phyloP scores from a whole-genome alignment of 92 coral and sea anemone genomes.

The Zoanthus sociatus region DNA sequence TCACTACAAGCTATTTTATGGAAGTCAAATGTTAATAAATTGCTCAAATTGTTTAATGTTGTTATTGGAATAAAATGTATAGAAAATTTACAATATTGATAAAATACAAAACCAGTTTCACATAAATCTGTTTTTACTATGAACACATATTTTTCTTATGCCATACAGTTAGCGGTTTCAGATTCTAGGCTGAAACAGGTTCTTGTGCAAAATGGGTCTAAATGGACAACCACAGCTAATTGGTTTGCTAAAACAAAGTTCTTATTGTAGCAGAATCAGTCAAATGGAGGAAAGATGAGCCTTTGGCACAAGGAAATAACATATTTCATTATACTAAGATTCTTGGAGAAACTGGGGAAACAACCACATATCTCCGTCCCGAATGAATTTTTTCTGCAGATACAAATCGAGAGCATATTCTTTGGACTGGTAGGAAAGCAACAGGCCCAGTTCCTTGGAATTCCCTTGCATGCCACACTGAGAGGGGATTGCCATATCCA shows the following conservation, averaged over 20 bases:
- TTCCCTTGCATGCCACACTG: no score
- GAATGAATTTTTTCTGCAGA: no score
- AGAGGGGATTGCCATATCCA: no score
- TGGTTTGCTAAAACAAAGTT: slow-evolving; percentile 16
- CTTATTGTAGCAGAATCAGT: slow-evolving; percentile 23
- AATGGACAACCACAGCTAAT: slow-evolving; percentile 21
- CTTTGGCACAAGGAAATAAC: slow-evolving; percentile 20
- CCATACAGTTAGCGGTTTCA: slow-evolving; percentile 2
- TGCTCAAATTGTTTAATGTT: slow-evolving; percentile 14
- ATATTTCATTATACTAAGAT: slow-evolving; percentile 1
- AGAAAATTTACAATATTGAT: slow-evolving; percentile 1
- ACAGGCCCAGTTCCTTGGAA: no score
- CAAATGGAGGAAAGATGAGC: slow-evolving; percentile 24
- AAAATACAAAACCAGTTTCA: slow-evolving; percentile 20
- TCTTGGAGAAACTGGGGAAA: no score
- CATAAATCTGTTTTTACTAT: slow-evolving; percentile 7
- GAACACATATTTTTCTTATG: slow-evolving; percentile 13
- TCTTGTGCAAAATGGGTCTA: slow-evolving; percentile 20
- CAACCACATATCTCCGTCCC: no score
- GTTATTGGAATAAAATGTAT: slow-evolving; percentile 7
- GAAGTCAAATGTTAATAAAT: slow-evolving; percentile 1
- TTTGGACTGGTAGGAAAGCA: no score
- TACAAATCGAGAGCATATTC: no score
- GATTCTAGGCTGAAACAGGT: slow-evolving; percentile 19
- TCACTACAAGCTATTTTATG: slow-evolving; percentile 5